Base-by-base conservation (phyloP, 2,113 vertebrate species). In the Thamnaconus septentrionalis region DNA sequence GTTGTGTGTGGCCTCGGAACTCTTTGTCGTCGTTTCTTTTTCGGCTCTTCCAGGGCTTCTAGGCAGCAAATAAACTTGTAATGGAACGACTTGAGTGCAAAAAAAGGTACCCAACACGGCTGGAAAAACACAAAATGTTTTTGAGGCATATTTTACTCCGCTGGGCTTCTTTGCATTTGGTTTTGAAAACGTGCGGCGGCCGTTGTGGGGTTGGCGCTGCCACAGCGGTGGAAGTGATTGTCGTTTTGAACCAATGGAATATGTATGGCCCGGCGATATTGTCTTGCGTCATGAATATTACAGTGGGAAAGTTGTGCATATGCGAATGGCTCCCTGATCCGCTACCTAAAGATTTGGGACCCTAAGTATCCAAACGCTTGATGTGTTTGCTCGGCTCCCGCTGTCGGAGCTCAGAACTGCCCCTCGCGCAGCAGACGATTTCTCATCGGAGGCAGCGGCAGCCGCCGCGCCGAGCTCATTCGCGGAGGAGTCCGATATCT, bases 401-500 rank as follows among this genome's bases (percentile, higher is more conserved):
- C 76, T 73, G 81, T 90, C 90, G 95, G 93, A 94, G 92, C 94
- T 96, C 63, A 94, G 94, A 94, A 96, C 94, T 93, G 96, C 94
- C 92, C 94, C 94, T 31, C 87, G 91, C 94, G 84, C 93, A 93
- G 89, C 90, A 91, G 92, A 95, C 91, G 90, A 99, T 96, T 98
- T 96, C 92, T 97, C 97, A 91, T 98, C 95, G 18, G 18, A 8
- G 94, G 93, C 91, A 93, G 94, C 88, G 96, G 95, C 93, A 98
- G 95, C 92, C 90, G 86, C 90, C 95, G 96, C 89, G 96, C 94
- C 90, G 92, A 95, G 92, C 92, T 98, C 92, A 96, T 98, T 94
- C 96, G 96, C 49, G 92, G 94, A 87, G 95, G 97, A 88, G 96
- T 99, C 88, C 93, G 96, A 87, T 98, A 97, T 88, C 95, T 96